Conservation (phyloP, 2,888 invertebrate species). For the Limnephilus lunatus region DNA sequence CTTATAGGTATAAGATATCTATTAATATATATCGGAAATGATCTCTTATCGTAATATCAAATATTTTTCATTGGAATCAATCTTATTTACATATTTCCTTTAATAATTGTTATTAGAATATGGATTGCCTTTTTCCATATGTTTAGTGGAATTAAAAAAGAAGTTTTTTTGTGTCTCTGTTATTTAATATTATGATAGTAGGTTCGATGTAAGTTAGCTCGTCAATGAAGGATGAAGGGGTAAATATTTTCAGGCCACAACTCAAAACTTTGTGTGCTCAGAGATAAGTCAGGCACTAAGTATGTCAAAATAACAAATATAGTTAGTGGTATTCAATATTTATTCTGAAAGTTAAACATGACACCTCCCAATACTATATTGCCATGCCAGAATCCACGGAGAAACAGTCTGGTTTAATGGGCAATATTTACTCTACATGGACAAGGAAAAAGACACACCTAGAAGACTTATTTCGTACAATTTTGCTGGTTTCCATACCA, state of each 20-base stretch:
- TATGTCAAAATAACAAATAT: constrained; percentile 79
- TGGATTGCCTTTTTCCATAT: not conserved
- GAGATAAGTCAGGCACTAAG: constrained; percentile 69
- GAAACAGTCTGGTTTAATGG: constrained; percentile 43
- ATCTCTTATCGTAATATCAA: too few species aligned
- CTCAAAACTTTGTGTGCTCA: constrained; percentile 26
- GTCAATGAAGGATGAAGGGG: constrained; percentile 50
- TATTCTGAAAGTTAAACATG: constrained; percentile 61
- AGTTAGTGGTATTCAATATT: constrained; percentile 67
- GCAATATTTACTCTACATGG: constrained; percentile 57
- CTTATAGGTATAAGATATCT: too few species aligned
- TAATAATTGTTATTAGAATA: too few species aligned
- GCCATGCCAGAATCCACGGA: not conserved
- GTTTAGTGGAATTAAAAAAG: not conserved
- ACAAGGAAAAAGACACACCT: constrained; percentile 17
- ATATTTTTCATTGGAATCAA: not conserved
- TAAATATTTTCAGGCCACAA: constrained; percentile 36
- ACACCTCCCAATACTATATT: constrained; percentile 51
- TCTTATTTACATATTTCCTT: too few species aligned
- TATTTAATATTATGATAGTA: not conserved
- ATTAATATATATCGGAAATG: too few species aligned
- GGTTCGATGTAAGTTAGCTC: constrained; percentile 6
- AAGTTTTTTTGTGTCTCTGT: not conserved
- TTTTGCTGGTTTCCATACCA: not conserved
- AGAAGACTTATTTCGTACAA: constrained; percentile 7